Conservation (phyloP, 2,888 invertebrate species). For the Trachelus iudaicus region DNA sequence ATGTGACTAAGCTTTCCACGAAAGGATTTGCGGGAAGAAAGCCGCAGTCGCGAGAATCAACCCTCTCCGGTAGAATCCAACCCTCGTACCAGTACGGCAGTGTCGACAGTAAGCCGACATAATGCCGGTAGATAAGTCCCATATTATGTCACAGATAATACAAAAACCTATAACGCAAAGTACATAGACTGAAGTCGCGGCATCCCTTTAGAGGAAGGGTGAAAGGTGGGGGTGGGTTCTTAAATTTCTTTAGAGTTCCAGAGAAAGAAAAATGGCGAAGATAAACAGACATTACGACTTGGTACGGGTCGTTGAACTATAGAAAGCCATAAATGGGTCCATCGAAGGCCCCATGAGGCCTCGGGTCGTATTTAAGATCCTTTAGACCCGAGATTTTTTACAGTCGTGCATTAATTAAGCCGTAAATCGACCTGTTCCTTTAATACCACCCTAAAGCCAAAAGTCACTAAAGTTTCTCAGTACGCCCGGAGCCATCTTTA, state of each 20-base stretch:
- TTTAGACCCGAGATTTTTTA: not conserved
- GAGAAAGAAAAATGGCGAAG: not conserved
- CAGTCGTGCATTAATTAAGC: constrained; percentile 42
- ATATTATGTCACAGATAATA: constrained; percentile 49
- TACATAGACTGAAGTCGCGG: not conserved
- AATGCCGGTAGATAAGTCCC: constrained; percentile 48
- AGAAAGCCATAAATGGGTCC: not conserved
- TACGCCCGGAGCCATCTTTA: not conserved
- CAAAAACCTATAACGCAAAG: constrained; percentile 24
- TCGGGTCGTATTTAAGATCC: not conserved
- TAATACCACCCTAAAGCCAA: constrained; percentile 38
- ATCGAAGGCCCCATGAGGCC: not conserved
- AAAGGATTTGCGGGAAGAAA: constrained; percentile 41
- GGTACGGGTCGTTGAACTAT: not conserved
- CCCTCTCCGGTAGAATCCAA: constrained; percentile 12
- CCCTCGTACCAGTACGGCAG: not conserved
- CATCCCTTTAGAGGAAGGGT: not conserved
- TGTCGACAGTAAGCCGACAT: constrained; percentile 37
- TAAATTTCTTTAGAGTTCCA: not conserved
- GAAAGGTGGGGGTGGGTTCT: not conserved
- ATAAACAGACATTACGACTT: not conserved
- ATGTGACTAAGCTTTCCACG: constrained; percentile 8
- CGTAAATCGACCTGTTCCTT: constrained; percentile 47
- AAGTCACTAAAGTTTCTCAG: not conserved
- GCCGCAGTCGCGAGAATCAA: constrained; percentile 28